phyloP scores from a whole-genome alignment of 2,113 vertebrate species.

The Lamprologus ornatipinnis region DNA sequence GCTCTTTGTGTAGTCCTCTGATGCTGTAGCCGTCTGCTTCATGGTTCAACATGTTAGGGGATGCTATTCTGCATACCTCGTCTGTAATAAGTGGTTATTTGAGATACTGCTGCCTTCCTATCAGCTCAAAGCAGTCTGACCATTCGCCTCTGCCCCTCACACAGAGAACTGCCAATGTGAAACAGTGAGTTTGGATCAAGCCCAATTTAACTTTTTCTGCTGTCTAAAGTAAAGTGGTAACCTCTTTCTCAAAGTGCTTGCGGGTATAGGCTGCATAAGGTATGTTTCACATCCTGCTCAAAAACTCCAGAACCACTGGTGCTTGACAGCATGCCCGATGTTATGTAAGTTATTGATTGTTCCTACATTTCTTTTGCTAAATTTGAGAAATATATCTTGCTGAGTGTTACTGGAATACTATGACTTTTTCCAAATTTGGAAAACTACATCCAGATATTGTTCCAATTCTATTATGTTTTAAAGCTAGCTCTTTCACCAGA shows the following conservation, averaged over 20 bases:
- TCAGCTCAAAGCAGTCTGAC: not conserved
- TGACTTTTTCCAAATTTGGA: not conserved
- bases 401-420: not conserved
- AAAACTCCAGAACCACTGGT: not conserved
- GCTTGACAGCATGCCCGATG: not conserved
- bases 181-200: not conserved
- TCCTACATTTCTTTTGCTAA: not conserved
- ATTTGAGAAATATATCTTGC: not conserved
- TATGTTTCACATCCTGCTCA: not conserved
- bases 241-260: not conserved
- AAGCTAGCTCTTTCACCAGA: not conserved
- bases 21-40: not conserved
- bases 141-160: not conserved
- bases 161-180: not conserved
- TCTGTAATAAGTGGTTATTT: not conserved
- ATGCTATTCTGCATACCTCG: not conserved
- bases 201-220: not conserved
- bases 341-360: not conserved
- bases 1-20: not conserved
- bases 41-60: not conserved
- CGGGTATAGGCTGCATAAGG: not conserved
- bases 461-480: not conserved
- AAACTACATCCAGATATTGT: not conserved
- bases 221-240: not conserved
- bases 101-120: not conserved